A percentile compares a stretch with the other conserved stretches of the same genome.
Conservation (phyloP, 2,888 invertebrate genomes). For the Sclerodermus sp. region DNA sequence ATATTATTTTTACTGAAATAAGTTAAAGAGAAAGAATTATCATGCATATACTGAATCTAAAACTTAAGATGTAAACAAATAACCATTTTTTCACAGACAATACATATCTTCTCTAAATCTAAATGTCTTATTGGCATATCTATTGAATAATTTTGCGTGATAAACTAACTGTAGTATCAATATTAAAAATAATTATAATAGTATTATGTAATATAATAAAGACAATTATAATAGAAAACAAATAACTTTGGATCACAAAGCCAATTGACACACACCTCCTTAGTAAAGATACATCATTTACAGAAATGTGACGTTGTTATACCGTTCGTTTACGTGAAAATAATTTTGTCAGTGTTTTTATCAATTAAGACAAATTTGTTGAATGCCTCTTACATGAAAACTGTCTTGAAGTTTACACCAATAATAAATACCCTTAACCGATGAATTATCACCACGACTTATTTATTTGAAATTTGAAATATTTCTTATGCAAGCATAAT, state of each 20-base stretch:
- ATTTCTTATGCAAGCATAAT: not conserved
- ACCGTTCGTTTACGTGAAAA: conserved; percentile 17
- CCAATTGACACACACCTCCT: conserved; percentile 27
- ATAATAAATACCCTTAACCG: too few relatives aligned
- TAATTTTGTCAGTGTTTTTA: not conserved
- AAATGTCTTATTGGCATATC: not conserved
- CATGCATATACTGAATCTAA: not conserved
- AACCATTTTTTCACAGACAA: conserved; percentile 8
- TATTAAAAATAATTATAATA: conserved; percentile 14
- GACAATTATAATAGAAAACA: conserved; percentile 30
- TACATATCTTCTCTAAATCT: conserved; percentile 5
- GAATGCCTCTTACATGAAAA: not conserved
- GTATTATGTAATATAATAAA: conserved; percentile 19
- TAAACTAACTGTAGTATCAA: not conserved
- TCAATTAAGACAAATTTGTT: not conserved
- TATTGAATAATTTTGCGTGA: conserved; percentile 3
- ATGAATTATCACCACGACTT: not conserved
- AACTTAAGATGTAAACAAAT: conserved; percentile 21
- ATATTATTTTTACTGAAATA: conserved; percentile 22
- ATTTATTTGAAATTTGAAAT: not conserved
- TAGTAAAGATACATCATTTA: conserved; percentile 21
- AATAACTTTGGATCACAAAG: conserved; percentile 39
- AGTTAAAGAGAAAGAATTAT: conserved; percentile 21
- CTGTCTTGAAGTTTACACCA: not conserved
- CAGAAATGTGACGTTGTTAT: conserved; percentile 21